phyloP scores from a whole-genome alignment of 1,140 invertebrate genomes.

The Drosophila ohnishii region DNA sequence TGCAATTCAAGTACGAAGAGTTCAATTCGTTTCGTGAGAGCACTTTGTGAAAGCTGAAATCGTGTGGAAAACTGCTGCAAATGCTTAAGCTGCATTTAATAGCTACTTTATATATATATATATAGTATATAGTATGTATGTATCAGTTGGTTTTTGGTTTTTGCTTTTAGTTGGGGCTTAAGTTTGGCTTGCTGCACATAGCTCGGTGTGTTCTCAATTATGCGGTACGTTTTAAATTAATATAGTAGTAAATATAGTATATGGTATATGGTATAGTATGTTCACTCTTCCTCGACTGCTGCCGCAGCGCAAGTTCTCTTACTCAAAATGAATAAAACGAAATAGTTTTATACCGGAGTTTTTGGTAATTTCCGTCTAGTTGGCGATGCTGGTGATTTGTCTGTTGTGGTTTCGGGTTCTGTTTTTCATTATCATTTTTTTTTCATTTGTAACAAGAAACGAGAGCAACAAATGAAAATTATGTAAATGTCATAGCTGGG shows the following conservation, averaged over 20 bases:
- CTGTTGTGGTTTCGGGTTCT: constrained; percentile 86
- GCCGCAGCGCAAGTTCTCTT: constrained; percentile 45
- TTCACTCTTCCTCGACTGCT: constrained; percentile 30
- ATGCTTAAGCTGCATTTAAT: constrained; percentile 76
- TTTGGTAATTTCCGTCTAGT: constrained; percentile 96
- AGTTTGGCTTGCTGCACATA: constrained; percentile 38
- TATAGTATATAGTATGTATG: constrained; percentile 42
- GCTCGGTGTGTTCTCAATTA: constrained; percentile 40
- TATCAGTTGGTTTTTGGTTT: constrained; percentile 15
- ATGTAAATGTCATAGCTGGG: constrained; percentile 54
- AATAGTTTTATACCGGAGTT: constrained; percentile 93
- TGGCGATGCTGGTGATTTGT: constrained; percentile 92
- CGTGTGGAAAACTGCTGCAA: constrained; percentile 64
- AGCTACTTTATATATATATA: constrained; percentile 46
- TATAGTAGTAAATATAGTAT: constrained; percentile 27
- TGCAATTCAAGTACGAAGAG: constrained; percentile 54
- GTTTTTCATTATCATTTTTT: constrained; percentile 33
- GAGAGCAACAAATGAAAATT: constrained; percentile 76
- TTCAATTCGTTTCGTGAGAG: constrained; percentile 58
- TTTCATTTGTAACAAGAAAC: constrained; percentile 65
- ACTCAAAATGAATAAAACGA: constrained; percentile 68
- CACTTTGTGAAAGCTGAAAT: constrained; percentile 70
- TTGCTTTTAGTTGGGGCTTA: constrained; percentile 23
- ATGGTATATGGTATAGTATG: constrained; percentile 14
- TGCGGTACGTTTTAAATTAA: constrained; percentile 32